Conservation (phyloP, 2,797 vertebrate species). For the Geotrypetes seraphini region DNA sequence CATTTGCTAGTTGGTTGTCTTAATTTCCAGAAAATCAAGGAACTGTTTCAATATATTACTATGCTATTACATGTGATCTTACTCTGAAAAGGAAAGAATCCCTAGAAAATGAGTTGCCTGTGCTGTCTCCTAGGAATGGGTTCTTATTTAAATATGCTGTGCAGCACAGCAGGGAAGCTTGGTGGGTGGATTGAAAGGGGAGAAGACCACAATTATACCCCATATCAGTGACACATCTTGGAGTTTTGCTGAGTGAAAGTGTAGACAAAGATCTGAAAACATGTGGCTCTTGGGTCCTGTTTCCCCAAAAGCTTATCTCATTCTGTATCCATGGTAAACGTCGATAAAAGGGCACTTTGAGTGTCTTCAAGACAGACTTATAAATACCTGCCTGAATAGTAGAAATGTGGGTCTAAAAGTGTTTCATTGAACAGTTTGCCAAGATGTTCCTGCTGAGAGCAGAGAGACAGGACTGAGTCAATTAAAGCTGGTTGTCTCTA, state of each 20-base stretch:
- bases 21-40: too few species aligned
- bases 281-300: slow-evolving; percentile 36
- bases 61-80: too few species aligned
- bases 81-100: too few species aligned
- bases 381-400: slow-evolving; percentile 51
- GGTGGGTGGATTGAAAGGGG: slow-evolving; percentile 43
- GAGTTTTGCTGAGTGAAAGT: slow-evolving; percentile 34
- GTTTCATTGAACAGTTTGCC: slow-evolving; percentile 31
- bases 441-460: slow-evolving; percentile 38
- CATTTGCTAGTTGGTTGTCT: too few species aligned
- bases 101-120: slow-evolving; percentile 38
- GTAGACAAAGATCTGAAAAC: slow-evolving; percentile 46
- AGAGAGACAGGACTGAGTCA: slow-evolving; percentile 20
- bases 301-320: too few species aligned
- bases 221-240: slow-evolving; percentile 42
- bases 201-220: slow-evolving; percentile 56
- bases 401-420: slow-evolving; percentile 37
- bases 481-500: slow-evolving; percentile 17
- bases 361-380: slow-evolving; percentile 47
- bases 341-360: too few species aligned
- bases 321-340: too few species aligned
- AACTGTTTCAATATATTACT: too few species aligned
- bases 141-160: slow-evolving; percentile 30
- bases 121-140: slow-evolving; percentile 29
- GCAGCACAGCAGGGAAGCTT: slow-evolving; percentile 50